phyloP scores from a whole-genome alignment of 2,888 invertebrate species.

The Orthonychiurus folsomi region DNA sequence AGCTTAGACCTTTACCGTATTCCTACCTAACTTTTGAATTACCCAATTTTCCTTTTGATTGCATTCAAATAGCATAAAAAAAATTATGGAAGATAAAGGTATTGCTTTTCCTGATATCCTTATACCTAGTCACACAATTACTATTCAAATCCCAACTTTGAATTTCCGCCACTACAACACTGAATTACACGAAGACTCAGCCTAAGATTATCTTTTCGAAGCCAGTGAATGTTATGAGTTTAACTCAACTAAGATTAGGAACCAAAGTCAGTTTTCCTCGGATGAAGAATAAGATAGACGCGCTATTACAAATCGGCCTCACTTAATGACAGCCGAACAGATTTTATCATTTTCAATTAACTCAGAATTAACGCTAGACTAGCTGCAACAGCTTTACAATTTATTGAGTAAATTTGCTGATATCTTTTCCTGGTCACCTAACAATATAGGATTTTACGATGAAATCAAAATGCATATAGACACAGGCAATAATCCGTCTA shows the following conservation, averaged over 20 bases:
- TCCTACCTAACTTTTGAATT: background rate
- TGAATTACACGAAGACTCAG: too few relatives aligned
- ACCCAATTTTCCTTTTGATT: background rate
- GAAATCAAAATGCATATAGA: background rate
- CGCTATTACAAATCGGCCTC: background rate
- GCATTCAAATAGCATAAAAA: background rate
- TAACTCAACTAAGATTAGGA: too few relatives aligned
- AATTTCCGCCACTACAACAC: background rate
- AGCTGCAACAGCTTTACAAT: background rate
- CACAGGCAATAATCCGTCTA: background rate
- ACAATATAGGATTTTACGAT: background rate
- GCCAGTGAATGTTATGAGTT: too few relatives aligned
- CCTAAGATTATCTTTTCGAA: too few relatives aligned
- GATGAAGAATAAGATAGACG: background rate
- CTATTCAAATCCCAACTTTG: background rate
- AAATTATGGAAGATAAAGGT: background rate
- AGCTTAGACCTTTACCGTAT: background rate
- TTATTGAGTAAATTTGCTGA: background rate
- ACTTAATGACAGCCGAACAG: background rate
- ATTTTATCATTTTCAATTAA: background rate
- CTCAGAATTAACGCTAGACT: background rate
- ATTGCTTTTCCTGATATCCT: background rate
- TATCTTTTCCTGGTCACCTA: background rate
- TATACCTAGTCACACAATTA: too few relatives aligned
- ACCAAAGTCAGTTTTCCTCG: background rate